phyloP scores from a whole-genome alignment of 2,797 vertebrate genomes.

The Rhinichthys osculus region DNA sequence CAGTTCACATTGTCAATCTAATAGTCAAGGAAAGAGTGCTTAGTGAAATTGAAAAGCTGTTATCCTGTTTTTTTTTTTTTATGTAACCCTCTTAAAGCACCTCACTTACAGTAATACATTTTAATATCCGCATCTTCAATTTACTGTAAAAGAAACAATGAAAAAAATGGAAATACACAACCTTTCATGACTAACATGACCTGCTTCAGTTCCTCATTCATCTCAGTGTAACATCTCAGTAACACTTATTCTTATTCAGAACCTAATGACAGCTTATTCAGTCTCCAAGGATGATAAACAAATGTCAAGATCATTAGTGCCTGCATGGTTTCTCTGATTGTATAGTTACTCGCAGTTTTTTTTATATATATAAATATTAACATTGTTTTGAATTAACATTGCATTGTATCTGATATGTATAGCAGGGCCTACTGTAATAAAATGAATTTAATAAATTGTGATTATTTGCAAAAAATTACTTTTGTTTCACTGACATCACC shows the following conservation, averaged over 20 bases:
- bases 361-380: too few relatives aligned
- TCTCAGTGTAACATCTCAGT: slow-evolving; percentile 16
- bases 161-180: slow-evolving; percentile 42
- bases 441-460: not conserved
- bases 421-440: not conserved
- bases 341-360: not conserved
- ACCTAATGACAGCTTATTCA: slow-evolving; percentile 49
- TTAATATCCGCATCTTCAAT: slow-evolving; percentile 1
- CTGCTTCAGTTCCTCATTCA: slow-evolving; percentile 46
- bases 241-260: slow-evolving; percentile 10
- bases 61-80: not conserved
- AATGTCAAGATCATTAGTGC: not conserved
- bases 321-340: not conserved
- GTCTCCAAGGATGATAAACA: not conserved
- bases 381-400: too few relatives aligned
- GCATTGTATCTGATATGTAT: not conserved
- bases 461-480: not conserved
- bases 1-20: not conserved
- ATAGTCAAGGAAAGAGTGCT: not conserved
- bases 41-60: not conserved
- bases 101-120: slow-evolving; percentile 29
- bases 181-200: slow-evolving; percentile 55
- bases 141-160: slow-evolving; percentile 43
- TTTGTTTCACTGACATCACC: not conserved
- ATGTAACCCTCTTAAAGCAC: not conserved